A percentile compares a stretch with the other conserved stretches of the same genome.
Conservation (phyloP, 2,888 invertebrate species). For the Stenchaetothrips biformis region DNA sequence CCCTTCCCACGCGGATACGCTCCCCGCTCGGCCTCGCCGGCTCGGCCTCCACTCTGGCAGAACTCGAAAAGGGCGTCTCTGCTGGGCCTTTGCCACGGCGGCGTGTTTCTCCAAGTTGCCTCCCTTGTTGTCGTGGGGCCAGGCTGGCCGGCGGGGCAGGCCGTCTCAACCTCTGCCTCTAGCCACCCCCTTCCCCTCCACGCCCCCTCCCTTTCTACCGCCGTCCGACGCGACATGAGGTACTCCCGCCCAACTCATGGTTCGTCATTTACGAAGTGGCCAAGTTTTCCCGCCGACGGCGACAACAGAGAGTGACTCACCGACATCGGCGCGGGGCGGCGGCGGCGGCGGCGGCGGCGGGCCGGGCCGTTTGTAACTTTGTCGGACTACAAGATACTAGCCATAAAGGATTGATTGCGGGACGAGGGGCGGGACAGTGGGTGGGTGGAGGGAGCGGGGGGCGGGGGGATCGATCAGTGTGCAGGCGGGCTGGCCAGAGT, state of each 20-base stretch:
- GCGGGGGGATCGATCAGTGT: background rate
- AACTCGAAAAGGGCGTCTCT: background rate
- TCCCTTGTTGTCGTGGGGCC: background rate
- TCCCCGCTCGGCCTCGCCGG: background rate
- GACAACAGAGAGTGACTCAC: background rate
- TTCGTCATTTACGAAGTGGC: background rate
- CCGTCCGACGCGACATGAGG: background rate
- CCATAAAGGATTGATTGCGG: slow-evolving; percentile 8
- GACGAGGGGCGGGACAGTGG: background rate
- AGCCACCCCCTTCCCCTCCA: background rate
- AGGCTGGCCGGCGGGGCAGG: background rate
- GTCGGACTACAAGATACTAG: slow-evolving; percentile 9
- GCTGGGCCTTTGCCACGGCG: background rate
- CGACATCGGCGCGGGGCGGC: background rate
- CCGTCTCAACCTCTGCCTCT: background rate
- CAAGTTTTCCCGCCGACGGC: background rate
- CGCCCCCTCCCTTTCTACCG: background rate
- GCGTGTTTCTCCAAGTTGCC: background rate
- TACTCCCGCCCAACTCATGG: too few relatives aligned
- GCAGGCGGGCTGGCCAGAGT: too few relatives aligned
- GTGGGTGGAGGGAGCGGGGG: background rate
- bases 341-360: too few relatives aligned
- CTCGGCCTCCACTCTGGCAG: background rate
- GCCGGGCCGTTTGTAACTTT: background rate
- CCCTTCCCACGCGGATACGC: too few relatives aligned